Conservation (phyloP, 1,140 invertebrate genomes). For the Phymastichus coffea region DNA sequence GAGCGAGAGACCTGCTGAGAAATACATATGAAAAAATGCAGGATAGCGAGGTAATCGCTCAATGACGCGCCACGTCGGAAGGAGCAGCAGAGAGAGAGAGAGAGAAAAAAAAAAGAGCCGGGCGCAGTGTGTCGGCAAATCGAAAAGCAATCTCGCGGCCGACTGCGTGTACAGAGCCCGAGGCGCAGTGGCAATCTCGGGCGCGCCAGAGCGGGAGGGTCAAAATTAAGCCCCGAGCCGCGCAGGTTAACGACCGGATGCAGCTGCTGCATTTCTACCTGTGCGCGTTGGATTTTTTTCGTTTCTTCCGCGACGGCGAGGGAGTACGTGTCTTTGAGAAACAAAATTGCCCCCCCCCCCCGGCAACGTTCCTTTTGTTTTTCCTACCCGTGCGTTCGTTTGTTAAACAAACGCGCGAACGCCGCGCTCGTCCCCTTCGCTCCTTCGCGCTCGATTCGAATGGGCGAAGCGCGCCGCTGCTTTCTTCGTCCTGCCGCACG, state of each 20-base stretch:
- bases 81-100: too few species aligned
- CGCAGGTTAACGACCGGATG: conserved; percentile 20
- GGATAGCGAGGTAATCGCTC: not conserved
- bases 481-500: too few species aligned
- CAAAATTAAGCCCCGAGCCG: conserved; percentile 2
- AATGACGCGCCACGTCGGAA: not conserved
- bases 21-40: not conserved
- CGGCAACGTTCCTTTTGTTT: not conserved
- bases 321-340: too few species aligned
- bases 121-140: not conserved
- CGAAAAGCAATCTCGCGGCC: not conserved
- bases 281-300: too few species aligned
- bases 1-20: not conserved
- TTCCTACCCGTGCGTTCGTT: not conserved
- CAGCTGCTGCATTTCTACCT: conserved; percentile 10
- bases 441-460: too few species aligned
- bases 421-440: not conserved
- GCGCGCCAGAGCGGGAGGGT: not conserved
- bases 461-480: too few species aligned
- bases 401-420: not conserved
- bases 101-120: too few species aligned
- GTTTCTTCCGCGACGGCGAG: not conserved
- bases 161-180: not conserved
- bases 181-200: not conserved
- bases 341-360: too few species aligned